Percentiles rank a stretch among this genome's conserved stretches.
Evolutionary conservation across 2,888 invertebrate genomes (phyloP).

Genomic region (Acanthoscelides obtectus): DNA sequence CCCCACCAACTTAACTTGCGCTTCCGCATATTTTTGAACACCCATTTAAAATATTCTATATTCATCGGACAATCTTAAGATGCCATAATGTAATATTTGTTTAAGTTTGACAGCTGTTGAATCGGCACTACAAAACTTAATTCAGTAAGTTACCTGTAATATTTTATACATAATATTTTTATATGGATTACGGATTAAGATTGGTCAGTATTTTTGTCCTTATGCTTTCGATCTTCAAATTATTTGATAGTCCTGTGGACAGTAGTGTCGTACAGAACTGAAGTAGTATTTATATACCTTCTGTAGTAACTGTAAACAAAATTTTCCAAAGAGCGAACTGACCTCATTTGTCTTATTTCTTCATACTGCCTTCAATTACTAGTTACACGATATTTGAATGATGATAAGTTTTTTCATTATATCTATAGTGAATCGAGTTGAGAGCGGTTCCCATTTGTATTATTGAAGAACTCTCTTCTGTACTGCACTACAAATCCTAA

Average conservation of each 20-base stretch:
- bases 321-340: too few relatives aligned
- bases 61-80: slow-evolving; percentile 19
- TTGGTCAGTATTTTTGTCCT: slow-evolving; percentile 26
- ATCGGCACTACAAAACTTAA: background rate
- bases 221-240: slow-evolving; percentile 12
- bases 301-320: too few relatives aligned
- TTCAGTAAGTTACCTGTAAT: slow-evolving; percentile 24
- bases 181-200: slow-evolving; percentile 5
- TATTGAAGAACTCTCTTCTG: background rate
- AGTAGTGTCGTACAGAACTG: background rate
- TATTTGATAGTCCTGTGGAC: slow-evolving; percentile 1
- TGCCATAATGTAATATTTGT: slow-evolving; percentile 18
- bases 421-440: too few relatives aligned
- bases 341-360: too few relatives aligned
- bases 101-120: slow-evolving; percentile 8
- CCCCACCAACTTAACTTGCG: background rate
- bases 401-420: too few relatives aligned
- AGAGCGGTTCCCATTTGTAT: too few relatives aligned
- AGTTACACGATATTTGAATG: too few relatives aligned
- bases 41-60: background rate
- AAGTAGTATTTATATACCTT: too few relatives aligned
- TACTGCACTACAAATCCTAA: background rate
- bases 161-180: slow-evolving; percentile 11
- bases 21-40: background rate
- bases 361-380: too few relatives aligned